phyloP scores from a whole-genome alignment of 2,888 invertebrate species.

The Elysia crispata region DNA sequence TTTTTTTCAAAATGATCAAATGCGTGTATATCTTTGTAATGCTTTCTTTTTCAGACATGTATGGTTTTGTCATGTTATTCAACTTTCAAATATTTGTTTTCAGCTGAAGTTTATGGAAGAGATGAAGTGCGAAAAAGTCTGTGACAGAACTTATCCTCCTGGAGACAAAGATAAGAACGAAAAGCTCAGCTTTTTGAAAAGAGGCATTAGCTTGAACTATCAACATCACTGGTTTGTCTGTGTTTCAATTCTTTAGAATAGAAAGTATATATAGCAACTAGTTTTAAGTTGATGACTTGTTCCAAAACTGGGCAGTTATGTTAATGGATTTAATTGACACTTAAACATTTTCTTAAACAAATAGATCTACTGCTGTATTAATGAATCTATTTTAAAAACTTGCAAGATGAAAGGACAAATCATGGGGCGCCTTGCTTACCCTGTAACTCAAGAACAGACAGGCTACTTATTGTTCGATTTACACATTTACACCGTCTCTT shows the following conservation, averaged over 20 bases:
- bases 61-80: not conserved
- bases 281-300: constrained; percentile 87
- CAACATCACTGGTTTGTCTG: constrained; percentile 93
- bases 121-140: constrained; percentile 79
- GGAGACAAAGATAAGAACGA: constrained; percentile 82
- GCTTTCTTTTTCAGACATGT: not conserved
- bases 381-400: no score
- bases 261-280: constrained; percentile 99
- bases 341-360: constrained; percentile 1
- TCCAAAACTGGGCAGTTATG: no score
- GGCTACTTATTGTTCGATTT: no score
- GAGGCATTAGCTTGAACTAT: constrained; percentile 96
- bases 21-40: not conserved
- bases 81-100: no score
- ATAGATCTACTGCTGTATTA: no score
- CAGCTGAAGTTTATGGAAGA: constrained; percentile 87
- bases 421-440: no score
- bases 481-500: no score
- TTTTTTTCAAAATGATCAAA: not conserved
- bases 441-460: no score
- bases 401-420: no score
- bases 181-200: constrained; percentile 89
- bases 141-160: constrained; percentile 85
- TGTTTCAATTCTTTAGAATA: constrained; percentile 77
- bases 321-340: no score